Percentiles rank a stretch among this genome's conserved stretches.
Evolutionary conservation across 2,888 invertebrate genomes (phyloP).

Genomic region (Nomada fucata): DNA sequence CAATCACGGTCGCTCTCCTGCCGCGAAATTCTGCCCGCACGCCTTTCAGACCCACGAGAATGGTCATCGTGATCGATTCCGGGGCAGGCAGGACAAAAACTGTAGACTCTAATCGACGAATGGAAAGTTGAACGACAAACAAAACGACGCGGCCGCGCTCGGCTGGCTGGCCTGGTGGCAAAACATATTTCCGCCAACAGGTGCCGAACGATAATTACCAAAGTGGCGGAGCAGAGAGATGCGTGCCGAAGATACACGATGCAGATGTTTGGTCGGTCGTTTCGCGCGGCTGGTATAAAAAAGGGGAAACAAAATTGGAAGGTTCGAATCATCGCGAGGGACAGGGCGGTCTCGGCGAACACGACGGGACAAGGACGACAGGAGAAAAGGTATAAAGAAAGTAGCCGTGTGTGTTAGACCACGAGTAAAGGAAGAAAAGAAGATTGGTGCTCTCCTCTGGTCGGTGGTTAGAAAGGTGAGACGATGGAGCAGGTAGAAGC

Average conservation of each 20-base stretch:
- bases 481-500: constrained; percentile 55
- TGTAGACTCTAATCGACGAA: too few relatives aligned
- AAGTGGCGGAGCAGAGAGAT: constrained; percentile 55
- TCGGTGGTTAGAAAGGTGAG: constrained; percentile 48
- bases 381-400: background rate
- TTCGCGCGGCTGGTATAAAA: constrained; percentile 31
- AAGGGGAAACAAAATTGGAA: background rate
- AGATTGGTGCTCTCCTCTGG: background rate
- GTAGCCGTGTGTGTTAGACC: constrained; percentile 16
- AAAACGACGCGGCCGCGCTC: background rate
- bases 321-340: constrained; percentile 1
- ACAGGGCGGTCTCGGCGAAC: background rate
- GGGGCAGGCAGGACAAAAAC: background rate
- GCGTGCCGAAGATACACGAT: constrained; percentile 56
- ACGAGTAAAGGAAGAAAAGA: background rate
- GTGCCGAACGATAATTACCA: constrained; percentile 69
- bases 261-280: constrained; percentile 66
- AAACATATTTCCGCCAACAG: constrained; percentile 57
- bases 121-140: too few relatives aligned
- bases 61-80: constrained; percentile 17
- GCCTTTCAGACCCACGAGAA: constrained; percentile 1
- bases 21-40: constrained; percentile 23
- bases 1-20: constrained; percentile 35
- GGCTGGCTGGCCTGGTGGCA: background rate
- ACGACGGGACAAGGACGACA: background rate